A percentile compares a stretch with the other conserved stretches of the same genome.
Conservation (phyloP, 2,888 invertebrate genomes). For the Apotomis turbidana region DNA sequence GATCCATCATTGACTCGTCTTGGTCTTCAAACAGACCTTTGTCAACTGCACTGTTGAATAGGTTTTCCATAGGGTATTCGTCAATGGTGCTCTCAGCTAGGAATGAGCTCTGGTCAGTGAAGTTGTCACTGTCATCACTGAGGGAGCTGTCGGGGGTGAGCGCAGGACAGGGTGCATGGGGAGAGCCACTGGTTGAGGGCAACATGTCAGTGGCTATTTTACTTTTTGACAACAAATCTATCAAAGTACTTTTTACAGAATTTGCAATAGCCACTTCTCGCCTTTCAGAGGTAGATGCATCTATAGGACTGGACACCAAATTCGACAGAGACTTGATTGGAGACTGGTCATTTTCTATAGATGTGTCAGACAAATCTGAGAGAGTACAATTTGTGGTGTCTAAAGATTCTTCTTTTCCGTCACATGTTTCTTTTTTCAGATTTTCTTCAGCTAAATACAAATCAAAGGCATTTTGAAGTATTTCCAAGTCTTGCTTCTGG, state of each 20-base stretch:
- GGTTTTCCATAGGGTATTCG: conserved; percentile 80
- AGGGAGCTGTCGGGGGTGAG: conserved; percentile 74
- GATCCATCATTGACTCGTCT: conserved; percentile 78
- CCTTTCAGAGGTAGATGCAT: conserved; percentile 60
- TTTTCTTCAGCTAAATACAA: conserved; percentile 76
- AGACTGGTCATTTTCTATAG: conserved; percentile 78
- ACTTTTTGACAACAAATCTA: conserved; percentile 73
- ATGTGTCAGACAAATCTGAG: conserved; percentile 67
- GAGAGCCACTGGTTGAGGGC: conserved; percentile 68
- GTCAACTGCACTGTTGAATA: conserved; percentile 79
- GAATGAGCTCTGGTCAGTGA: conserved; percentile 79
- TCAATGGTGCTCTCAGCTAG: conserved; percentile 78
- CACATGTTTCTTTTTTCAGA: conserved; percentile 43
- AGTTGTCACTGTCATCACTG: conserved; percentile 77
- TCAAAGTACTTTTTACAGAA: conserved; percentile 74
- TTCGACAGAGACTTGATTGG: conserved; percentile 86
- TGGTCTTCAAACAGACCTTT: conserved; percentile 78
- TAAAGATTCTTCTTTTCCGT: conserved; percentile 64
- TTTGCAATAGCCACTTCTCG: conserved; percentile 65
- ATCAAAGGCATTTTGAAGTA: conserved; percentile 77
- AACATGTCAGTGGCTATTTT: conserved; percentile 65
- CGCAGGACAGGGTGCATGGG: conserved; percentile 59
- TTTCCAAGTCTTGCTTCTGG: conserved; percentile 75
- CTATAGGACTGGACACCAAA: conserved; percentile 84
- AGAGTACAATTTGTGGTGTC: conserved; percentile 66